Evolutionary conservation across 2,113 vertebrate species (phyloP), one percentile per base, ranked within the genome.

Genomic region (Alectura lathami): DNA sequence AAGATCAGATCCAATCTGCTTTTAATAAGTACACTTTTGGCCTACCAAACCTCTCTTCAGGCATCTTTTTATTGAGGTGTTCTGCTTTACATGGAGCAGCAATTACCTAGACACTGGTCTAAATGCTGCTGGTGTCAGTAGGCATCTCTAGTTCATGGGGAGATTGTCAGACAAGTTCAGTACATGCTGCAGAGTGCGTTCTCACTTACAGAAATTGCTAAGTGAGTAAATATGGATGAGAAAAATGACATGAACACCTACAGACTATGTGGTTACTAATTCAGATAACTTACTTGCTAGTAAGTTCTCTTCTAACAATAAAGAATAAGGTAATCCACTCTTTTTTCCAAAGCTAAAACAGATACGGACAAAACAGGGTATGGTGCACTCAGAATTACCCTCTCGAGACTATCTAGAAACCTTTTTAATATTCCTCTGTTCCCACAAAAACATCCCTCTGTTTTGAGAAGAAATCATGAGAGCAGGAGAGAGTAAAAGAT

Each of bases 291-390:
- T 23, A 7, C 59, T 67, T 62, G 5, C 27, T 13, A 48, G 11
- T n/a, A n/a, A n/a, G n/a, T 8, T 83, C 10, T 64, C 30, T 79
- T 78, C n/a, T 69, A 73, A 17, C 6, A 36, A 51, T 64, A 14
- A 15, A 48, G 17, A 53, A 32, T 64, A 36, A 29, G 0, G 2
- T 4, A 14, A 4, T 54, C 15, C 3, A 1, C 20, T 38, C 45
- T 29, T 27, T 42, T 43, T 8, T 2, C 8, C 5, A 30, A 34
- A 69, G 32, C 38, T 23, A 34, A 69, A 74, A 69, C 54, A 83
- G 13, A 59, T 13, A 29, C 45, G 22, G 45, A 38, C 24, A 78
- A 84, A 66, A 11, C 15, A 43, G 12, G 23, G 6, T 68, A 30
- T 86, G 69, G 5, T 47, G 22, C 30, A 22, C 23, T 69, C 22